Conservation (phyloP, 2,113 vertebrate genomes). For the Neolamprologus ventralis region DNA sequence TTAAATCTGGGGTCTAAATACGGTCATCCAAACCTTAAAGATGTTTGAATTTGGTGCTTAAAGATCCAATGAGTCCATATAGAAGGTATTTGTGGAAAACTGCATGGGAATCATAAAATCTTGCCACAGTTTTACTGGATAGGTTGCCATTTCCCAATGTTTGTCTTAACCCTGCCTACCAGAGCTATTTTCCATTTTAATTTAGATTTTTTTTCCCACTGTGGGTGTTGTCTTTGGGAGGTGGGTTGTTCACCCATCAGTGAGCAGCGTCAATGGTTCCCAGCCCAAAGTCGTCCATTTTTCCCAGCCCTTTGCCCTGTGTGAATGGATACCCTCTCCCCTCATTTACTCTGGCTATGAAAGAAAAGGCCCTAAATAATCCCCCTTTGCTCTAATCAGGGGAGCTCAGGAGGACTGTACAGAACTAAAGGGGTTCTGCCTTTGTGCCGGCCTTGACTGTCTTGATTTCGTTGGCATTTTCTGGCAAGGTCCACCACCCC, state of each 20-base stretch:
- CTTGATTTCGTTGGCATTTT: constrained; percentile 61
- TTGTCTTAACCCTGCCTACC: constrained; percentile 12
- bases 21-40: neutral
- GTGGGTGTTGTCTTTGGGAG: constrained; percentile 52
- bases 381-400: constrained; percentile 63
- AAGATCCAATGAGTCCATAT: neutral
- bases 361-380: constrained; percentile 60
- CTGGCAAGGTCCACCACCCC: constrained; percentile 53
- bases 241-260: constrained; percentile 61
- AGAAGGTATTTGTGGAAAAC: neutral
- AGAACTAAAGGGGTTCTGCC: constrained; percentile 22
- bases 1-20: neutral
- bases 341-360: constrained; percentile 48
- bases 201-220: constrained; percentile 6
- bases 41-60: neutral
- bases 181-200: constrained; percentile 24
- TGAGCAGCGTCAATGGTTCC: constrained; percentile 57
- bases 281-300: constrained; percentile 46
- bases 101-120: neutral
- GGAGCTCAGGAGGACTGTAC: constrained; percentile 26
- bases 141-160: neutral
- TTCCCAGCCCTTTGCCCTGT: constrained; percentile 58
- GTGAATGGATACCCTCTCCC: constrained; percentile 58
- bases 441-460: constrained; percentile 65
- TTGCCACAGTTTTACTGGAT: neutral